Evolutionary conservation across 1,140 invertebrate species (phyloP).

Genomic region (Orussus abietinus): DNA sequence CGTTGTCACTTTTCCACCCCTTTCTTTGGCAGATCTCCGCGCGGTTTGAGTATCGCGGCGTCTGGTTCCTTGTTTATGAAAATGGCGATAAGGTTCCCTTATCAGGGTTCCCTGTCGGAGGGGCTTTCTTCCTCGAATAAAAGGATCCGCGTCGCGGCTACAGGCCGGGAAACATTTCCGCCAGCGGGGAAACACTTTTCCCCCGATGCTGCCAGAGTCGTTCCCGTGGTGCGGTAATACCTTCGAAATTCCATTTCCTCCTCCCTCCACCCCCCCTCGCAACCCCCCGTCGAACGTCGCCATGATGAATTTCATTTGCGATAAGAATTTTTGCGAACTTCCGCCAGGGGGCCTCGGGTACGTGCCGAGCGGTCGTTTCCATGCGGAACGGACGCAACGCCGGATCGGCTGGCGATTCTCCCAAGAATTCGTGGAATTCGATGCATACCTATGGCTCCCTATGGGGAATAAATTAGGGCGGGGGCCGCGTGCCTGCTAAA

Average conservation of each 20-base stretch:
- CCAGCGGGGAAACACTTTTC: conserved; percentile 3
- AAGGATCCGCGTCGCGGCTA: too few species aligned
- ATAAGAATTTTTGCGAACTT: conserved; percentile 39
- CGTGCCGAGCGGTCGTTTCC: conserved; percentile 30
- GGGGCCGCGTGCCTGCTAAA: conserved; percentile 4
- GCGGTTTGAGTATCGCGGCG: too few species aligned
- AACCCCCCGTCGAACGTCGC: conserved; percentile 2
- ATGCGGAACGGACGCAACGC: conserved; percentile 20
- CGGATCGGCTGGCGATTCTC: conserved; percentile 25
- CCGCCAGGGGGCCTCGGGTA: conserved; percentile 10
- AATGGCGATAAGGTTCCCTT: too few species aligned
- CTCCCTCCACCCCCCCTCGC: conserved; percentile 1
- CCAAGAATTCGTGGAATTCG: conserved; percentile 37
- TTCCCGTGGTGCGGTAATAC: conserved; percentile 21
- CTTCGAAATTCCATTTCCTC: conserved; percentile 25
- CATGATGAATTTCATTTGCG: conserved; percentile 36
- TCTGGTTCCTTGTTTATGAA: too few species aligned
- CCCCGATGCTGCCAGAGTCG: conserved; percentile 6
- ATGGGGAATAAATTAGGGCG: conserved; percentile 33
- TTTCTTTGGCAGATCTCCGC: too few species aligned
- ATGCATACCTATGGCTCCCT: conserved; percentile 32
- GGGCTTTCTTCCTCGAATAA: too few species aligned
- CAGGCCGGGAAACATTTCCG: too few species aligned
- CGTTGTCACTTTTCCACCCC: too few species aligned
- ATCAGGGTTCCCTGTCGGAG: too few species aligned